Evolutionary conservation across 2,797 vertebrate species (phyloP).

Genomic region (Lophius americanus): DNA sequence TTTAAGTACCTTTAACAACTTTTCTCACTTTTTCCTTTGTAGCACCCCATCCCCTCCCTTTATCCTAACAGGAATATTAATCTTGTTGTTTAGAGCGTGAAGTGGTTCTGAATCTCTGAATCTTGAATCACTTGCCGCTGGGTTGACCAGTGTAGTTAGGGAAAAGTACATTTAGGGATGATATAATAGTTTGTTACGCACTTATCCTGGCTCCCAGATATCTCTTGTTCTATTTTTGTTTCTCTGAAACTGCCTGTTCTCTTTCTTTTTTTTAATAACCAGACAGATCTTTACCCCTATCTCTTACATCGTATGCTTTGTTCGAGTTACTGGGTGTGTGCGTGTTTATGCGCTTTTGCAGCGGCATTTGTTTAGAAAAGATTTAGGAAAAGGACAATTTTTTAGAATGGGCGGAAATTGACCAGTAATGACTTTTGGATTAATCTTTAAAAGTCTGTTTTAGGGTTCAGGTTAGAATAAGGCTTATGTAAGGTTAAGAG

Average conservation of each 20-base stretch:
- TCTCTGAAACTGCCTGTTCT: conserved; percentile 60
- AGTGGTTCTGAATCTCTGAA: conserved; percentile 71
- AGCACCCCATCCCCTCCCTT: conserved; percentile 36
- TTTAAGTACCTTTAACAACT: conserved; percentile 26
- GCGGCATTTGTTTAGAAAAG: conserved; percentile 4
- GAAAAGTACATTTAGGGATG: conserved; percentile 52
- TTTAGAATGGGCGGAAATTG: too few relatives aligned
- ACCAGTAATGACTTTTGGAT: too few relatives aligned
- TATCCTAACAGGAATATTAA: conserved; percentile 70
- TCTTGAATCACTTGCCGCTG: conserved; percentile 77
- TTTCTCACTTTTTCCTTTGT: conserved; percentile 49
- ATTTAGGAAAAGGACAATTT: too few relatives aligned
- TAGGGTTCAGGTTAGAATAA: too few relatives aligned
- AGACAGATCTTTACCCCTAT: conserved; percentile 58
- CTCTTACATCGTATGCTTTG: conserved; percentile 44
- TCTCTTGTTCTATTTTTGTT: conserved; percentile 72
- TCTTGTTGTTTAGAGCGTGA: conserved; percentile 76
- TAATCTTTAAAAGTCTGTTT: too few relatives aligned
- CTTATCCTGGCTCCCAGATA: conserved; percentile 72
- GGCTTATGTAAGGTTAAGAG: too few relatives aligned
- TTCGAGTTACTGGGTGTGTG: conserved; percentile 38
- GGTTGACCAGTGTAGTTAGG: conserved; percentile 74
- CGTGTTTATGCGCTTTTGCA: background rate
- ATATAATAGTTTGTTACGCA: conserved; percentile 65
- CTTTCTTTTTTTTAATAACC: conserved; percentile 67